phyloP scores from a whole-genome alignment of 2,888 invertebrate genomes.

The Apoda limacodes region DNA sequence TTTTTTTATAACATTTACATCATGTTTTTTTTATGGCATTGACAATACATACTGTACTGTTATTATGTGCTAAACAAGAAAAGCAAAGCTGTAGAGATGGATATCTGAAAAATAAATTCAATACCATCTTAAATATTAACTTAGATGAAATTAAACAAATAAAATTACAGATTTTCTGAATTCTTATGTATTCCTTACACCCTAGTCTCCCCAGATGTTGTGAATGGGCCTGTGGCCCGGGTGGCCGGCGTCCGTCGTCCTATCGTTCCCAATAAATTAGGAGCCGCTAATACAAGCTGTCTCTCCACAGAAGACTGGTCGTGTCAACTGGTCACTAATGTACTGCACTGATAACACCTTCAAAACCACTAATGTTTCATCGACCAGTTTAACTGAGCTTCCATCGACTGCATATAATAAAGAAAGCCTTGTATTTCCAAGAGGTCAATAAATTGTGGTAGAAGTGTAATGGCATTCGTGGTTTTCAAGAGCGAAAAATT shows the following conservation, averaged over 20 bases:
- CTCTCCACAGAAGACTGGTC: conserved; percentile 64
- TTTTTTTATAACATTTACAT: too few species aligned
- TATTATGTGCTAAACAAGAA: conserved; percentile 1
- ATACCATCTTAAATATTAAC: conserved; percentile 14
- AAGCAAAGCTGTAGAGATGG: too few species aligned
- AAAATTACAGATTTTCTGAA: conserved; percentile 13
- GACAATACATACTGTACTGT: too few species aligned
- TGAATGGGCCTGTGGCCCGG: conserved; percentile 61
- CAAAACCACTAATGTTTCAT: conserved; percentile 52
- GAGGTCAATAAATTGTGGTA: conserved; percentile 21
- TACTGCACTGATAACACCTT: conserved; percentile 61
- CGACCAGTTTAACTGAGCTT: conserved; percentile 25
- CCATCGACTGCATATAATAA: conserved; percentile 1
- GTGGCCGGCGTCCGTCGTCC: conserved; percentile 66
- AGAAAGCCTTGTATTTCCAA: too few species aligned
- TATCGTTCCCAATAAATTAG: conserved; percentile 69
- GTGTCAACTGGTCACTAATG: conserved; percentile 64
- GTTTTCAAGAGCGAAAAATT: conserved; percentile 41
- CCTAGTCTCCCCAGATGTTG: conserved; percentile 39
- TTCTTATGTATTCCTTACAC: conserved; percentile 19
- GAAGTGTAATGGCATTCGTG: conserved; percentile 30
- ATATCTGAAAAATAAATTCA: too few species aligned
- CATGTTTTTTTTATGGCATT: too few species aligned
- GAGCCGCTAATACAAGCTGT: conserved; percentile 63
- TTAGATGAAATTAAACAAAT: conserved; percentile 8